phyloP scores from a whole-genome alignment of 2,113 vertebrate genomes.

The Campylomormyrus tamandua region DNA sequence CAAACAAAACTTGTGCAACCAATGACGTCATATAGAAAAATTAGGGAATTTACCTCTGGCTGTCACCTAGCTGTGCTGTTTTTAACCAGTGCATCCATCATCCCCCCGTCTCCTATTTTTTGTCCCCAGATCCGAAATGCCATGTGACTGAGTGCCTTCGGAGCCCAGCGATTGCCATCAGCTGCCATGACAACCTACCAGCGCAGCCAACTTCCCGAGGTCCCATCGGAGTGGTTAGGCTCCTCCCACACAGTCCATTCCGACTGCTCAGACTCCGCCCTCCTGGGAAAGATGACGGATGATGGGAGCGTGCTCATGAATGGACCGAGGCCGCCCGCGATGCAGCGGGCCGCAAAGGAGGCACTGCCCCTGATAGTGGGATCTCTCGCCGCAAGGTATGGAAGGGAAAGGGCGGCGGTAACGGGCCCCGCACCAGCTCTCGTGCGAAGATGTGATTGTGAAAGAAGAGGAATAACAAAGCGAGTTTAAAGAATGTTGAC shows the following conservation, averaged over 20 bases:
- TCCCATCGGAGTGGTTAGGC: constrained; percentile 55
- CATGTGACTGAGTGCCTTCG: constrained; percentile 55
- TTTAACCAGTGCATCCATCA: neutral
- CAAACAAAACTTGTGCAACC: neutral
- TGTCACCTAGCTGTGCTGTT: neutral
- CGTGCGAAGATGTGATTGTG: neutral
- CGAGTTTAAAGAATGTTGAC: neutral
- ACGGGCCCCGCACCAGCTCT: no score
- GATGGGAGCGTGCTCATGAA: constrained; percentile 40
- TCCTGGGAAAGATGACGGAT: constrained; percentile 55
- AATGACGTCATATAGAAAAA: neutral
- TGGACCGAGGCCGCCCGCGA: constrained; percentile 66
- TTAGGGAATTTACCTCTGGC: neutral
- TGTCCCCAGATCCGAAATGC: constrained; percentile 44
- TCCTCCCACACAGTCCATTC: constrained; percentile 5
- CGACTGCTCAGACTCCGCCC: constrained; percentile 29
- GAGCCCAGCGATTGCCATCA: constrained; percentile 57
- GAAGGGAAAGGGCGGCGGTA: neutral
- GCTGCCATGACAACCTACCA: constrained; percentile 67
- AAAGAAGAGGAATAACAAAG: neutral
- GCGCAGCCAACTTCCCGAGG: constrained; percentile 69
- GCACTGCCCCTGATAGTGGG: constrained; percentile 65
- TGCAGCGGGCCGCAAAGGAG: constrained; percentile 69
- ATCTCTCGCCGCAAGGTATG: constrained; percentile 68
- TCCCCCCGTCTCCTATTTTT: neutral